Percentiles rank a stretch among this genome's conserved stretches.
phyloP scores from a whole-genome alignment of 1,140 invertebrate genomes.

The Drosophila tropicalis region DNA sequence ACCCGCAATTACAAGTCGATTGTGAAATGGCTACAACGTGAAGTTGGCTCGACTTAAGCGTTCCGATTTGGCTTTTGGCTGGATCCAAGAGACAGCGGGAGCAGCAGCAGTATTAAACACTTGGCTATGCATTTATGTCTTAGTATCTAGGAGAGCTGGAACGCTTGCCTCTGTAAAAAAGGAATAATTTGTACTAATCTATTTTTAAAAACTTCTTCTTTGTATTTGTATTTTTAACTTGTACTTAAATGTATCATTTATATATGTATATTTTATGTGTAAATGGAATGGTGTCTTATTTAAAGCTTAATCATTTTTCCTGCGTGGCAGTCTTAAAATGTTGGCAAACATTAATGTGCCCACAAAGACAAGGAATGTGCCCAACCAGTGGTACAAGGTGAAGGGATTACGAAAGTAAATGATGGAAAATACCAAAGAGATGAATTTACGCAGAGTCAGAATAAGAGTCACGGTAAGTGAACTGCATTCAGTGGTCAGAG shows the following conservation, averaged over 20 bases:
- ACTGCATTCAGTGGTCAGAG: constrained; percentile 96
- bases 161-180: constrained; percentile 9
- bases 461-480: constrained; percentile 98
- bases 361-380: constrained; percentile 94
- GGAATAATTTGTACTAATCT: constrained; percentile 30
- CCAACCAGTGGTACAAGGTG: constrained; percentile 95
- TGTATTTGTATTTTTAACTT: constrained; percentile 72
- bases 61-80: constrained; percentile 30
- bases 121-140: constrained; percentile 58
- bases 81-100: constrained; percentile 41
- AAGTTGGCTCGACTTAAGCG: constrained; percentile 23
- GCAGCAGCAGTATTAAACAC: constrained; percentile 65
- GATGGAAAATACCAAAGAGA: constrained; percentile 97
- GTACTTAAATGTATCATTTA: constrained; percentile 76
- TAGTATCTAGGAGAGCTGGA: constrained; percentile 48
- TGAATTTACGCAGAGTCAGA: constrained; percentile 97
- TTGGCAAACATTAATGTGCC: constrained; percentile 94
- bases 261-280: constrained; percentile 37
- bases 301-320: constrained; percentile 44
- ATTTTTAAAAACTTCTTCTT: constrained; percentile 37
- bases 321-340: constrained; percentile 30
- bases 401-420: constrained; percentile 98
- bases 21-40: constrained; percentile 87
- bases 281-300: constrained; percentile 30
- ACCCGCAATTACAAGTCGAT: constrained; percentile 89